Evolutionary conservation across 2,113 vertebrate species (phyloP), one percentile per base, ranked within the genome.

Genomic region (Crypturellus undulatus): DNA sequence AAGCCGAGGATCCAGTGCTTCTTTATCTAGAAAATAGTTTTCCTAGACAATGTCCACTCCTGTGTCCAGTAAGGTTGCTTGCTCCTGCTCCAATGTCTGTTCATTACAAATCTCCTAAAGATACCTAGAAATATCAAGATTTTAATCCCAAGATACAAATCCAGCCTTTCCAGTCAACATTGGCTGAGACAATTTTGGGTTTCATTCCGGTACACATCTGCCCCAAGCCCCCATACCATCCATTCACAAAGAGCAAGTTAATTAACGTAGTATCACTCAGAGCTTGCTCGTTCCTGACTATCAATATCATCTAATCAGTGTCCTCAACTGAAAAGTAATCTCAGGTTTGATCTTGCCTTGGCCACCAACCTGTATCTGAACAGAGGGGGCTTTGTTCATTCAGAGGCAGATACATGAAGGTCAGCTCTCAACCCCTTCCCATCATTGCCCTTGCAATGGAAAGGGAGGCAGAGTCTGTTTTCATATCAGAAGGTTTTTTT

Each of bases 301-400:
- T 95, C 84, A 81, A 89, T 87, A 97, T 69, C 81, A 97, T 98
- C 97, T 95, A 69, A 56, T 94, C 95, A 90, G 75, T 56, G 71
- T 68, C 87, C 90, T 94, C 93, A 93, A 92, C 97, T 95, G 96
- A 96, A 96, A 97, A 93, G 69, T 89, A 95, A 95, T 93, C 96
- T 97, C 94, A 87, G 65, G 25, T 69, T 86, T 71, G 72, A 98
- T 97, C 97, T 96, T 89, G 64, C 73, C 47, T 88, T 97, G 97
- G 97, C 94, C 87, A 92, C 94, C 0, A 1, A 92, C 89, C 81
- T 78, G 86, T 7, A 40, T 62, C 79, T 81, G 58, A 94, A 94
- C 92, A 98, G 94, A 95, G 73, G 45, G 68, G 34, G 58, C 88
- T 90, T 92, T 97, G 95, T 97, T 94, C 85, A 89, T 75, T 69